A percentile compares a stretch with the other conserved stretches of the same genome.
phyloP scores from a whole-genome alignment of 2,797 vertebrate genomes.

The Delichon dasypus region DNA sequence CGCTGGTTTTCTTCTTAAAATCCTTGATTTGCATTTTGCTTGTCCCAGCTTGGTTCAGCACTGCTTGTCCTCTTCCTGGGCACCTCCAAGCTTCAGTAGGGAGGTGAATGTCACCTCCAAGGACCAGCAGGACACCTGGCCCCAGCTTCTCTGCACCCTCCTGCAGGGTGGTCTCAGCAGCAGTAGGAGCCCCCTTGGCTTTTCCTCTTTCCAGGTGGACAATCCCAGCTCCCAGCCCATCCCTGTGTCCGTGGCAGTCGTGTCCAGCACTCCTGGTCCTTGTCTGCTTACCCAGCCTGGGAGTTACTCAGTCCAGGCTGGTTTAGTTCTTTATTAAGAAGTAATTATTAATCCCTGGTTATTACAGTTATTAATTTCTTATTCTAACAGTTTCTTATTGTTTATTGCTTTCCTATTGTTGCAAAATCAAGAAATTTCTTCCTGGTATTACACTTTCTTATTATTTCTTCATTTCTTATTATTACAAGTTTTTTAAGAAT shows the following conservation, averaged over 20 bases:
- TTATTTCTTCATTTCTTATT: background rate
- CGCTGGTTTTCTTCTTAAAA: background rate
- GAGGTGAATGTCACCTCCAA: background rate
- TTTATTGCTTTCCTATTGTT: background rate
- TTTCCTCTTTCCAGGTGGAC: background rate
- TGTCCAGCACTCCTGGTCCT: background rate
- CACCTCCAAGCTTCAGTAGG: background rate
- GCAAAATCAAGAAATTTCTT: background rate
- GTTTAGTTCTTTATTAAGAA: background rate
- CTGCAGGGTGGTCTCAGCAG: background rate
- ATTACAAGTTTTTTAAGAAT: background rate
- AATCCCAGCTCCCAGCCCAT: background rate
- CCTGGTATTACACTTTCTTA: background rate
- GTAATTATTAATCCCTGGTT: background rate
- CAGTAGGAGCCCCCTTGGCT: background rate
- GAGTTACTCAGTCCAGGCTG: background rate
- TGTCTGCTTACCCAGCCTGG: background rate
- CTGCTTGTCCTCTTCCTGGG: background rate
- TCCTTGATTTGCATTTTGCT: background rate
- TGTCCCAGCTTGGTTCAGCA: background rate
- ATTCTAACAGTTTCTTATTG: background rate
- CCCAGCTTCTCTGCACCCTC: background rate
- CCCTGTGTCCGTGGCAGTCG: accelerated
- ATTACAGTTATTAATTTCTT: background rate
- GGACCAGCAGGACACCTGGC: background rate